These are phyloP conservation scores for Paradisaea rubra DNA, from an alignment of 2,113 vertebrate species.

Conservation along the genomic window DNA sequence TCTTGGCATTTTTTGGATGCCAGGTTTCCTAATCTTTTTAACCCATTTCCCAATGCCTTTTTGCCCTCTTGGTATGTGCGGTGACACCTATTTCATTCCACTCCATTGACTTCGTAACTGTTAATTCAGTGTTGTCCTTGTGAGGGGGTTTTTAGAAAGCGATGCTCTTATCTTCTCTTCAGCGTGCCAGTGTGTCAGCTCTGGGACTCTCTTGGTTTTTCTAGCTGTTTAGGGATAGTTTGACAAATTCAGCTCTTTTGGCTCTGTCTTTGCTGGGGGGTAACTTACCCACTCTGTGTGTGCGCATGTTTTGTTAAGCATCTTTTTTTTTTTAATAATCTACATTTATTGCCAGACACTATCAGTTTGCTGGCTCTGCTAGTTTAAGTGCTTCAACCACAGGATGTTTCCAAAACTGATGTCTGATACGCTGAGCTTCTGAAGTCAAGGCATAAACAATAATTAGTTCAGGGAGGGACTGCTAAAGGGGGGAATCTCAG, in stretches of 20 bases:
- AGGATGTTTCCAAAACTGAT: conserved; percentile 63
- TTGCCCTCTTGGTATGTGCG: rapidly evolving
- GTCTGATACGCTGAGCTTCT: conserved; percentile 43
- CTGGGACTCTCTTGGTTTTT: not conserved
- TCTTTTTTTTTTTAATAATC: not conserved
- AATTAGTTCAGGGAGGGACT: conserved; percentile 55
- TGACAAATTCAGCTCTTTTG: not conserved
- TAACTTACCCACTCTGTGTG: not conserved
- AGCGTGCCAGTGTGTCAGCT: not conserved
- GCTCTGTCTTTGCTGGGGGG: not conserved
- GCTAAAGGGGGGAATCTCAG: conserved; percentile 7
- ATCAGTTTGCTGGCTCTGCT: conserved; percentile 25
- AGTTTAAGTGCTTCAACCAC: conserved; percentile 35
- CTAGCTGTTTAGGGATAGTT: not conserved
- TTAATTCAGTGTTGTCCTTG: not conserved
- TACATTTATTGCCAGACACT: not conserved
- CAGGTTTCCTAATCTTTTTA: not conserved
- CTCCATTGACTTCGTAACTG: not conserved
- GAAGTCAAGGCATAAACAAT: conserved; percentile 54
- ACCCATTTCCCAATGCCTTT: not conserved
- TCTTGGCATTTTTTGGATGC: not conserved
- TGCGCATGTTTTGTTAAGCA: not conserved
- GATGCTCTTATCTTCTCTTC: not conserved
- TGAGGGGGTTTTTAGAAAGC: not conserved
- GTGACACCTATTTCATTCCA: not conserved